phyloP scores from a whole-genome alignment of 2,888 invertebrate species.

The Neuroscelio doddi region DNA sequence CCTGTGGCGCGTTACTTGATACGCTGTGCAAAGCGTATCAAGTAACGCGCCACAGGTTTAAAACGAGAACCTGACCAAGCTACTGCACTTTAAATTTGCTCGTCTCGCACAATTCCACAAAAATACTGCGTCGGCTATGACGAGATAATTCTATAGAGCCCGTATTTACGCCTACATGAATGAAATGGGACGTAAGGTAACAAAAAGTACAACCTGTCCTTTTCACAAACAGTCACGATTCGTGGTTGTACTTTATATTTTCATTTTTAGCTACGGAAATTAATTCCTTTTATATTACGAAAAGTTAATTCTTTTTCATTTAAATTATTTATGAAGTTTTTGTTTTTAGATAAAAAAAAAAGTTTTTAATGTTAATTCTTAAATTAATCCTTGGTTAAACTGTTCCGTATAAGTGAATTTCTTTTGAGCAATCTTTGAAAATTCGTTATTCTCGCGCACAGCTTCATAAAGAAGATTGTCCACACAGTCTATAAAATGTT shows the following conservation, averaged over 20 bases:
- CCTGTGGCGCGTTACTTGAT: too few relatives aligned
- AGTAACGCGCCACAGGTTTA: slow-evolving; percentile 24
- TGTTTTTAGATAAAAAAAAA: too few relatives aligned
- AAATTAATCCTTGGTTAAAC: slow-evolving; percentile 19
- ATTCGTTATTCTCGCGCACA: slow-evolving; percentile 23
- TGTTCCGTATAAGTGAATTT: slow-evolving; percentile 24
- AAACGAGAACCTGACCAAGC: slow-evolving; percentile 34
- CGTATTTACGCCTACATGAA: slow-evolving; percentile 33
- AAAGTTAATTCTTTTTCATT: too few relatives aligned
- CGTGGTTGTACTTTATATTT: too few relatives aligned
- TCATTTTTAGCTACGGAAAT: too few relatives aligned
- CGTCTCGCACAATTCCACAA: slow-evolving; percentile 18
- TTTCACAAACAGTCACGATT: too few relatives aligned
- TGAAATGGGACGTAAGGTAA: slow-evolving; percentile 15
- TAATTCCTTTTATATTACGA: too few relatives aligned
- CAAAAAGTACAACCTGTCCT: slow-evolving; percentile 2
- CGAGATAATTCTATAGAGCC: slow-evolving; percentile 30
- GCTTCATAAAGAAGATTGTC: slow-evolving; percentile 50
- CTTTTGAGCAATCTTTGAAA: neutral
- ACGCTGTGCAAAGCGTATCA: slow-evolving; percentile 29
- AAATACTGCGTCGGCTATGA: slow-evolving; percentile 24
- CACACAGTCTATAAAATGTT: slow-evolving; percentile 52
- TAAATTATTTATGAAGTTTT: too few relatives aligned
- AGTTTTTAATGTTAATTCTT: too few relatives aligned
- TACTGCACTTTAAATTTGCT: slow-evolving; percentile 27